Evolutionary conservation across 2,888 invertebrate species (phyloP).

Genomic region (Ellobium chinense): DNA sequence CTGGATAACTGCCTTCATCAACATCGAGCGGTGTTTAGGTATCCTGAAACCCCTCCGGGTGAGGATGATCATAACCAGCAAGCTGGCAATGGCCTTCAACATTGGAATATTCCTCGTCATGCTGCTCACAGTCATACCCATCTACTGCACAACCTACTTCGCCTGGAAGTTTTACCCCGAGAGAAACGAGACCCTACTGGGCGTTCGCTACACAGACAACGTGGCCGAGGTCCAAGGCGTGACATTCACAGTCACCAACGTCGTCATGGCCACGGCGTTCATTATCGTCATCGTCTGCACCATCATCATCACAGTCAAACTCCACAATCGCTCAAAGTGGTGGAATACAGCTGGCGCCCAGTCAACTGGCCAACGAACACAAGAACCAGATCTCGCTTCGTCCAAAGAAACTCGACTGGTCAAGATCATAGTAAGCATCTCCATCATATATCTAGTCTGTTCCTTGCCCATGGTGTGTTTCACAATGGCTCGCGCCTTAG

Average conservation of each 20-base stretch:
- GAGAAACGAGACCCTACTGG: constrained; percentile 20
- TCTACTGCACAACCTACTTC: constrained; percentile 20
- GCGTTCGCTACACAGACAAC: neutral
- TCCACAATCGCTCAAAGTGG: neutral
- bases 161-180: constrained; percentile 18
- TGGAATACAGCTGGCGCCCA: neutral
- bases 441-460: neutral
- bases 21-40: neutral
- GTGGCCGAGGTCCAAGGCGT: neutral
- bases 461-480: neutral
- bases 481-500: neutral
- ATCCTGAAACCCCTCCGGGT: neutral
- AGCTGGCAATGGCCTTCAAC: neutral
- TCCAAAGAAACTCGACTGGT: neutral
- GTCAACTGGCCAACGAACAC: too few species aligned
- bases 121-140: neutral
- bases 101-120: constrained; percentile 9
- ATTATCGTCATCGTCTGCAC: neutral
- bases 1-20: neutral
- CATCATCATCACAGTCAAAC: neutral
- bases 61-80: neutral
- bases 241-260: neutral
- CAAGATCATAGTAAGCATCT: neutral
- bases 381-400: neutral
- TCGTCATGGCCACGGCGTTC: neutral